Evolutionary conservation across 2,113 vertebrate species (phyloP), one percentile per base, ranked within the genome.

Genomic region (Pitta sordida): DNA sequence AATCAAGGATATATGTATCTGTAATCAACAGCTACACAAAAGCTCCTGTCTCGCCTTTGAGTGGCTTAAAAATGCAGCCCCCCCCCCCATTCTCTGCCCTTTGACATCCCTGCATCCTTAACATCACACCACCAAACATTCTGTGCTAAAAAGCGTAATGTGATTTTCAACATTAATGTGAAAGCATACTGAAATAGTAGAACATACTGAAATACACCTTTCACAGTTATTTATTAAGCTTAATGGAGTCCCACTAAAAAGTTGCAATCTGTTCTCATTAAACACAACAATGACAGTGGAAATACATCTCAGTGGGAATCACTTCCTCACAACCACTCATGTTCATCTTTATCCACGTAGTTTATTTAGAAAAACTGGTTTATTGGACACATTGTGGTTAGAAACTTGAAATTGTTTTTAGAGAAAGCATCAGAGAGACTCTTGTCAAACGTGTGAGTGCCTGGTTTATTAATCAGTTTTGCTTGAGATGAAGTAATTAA

Each of bases 301-400:
- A 77, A 94, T 74, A 22, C 4, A 37, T 44, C 63, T 22, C 29
- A 44, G 11, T 2, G 41, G 11, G 64, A 62, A 36, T 18, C 51
- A 12, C 6, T 29, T 22, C 53, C 41, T 4, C 46, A 53, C 14
- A 53, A 29, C 32, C 12, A 10, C 12, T 41, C 37, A 1, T 3
- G 8, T 17, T 27, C 26, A 24, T 9, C 29, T 67, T 43, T 14
- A 51, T 2, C 29, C 32, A 9, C 0, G 0, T 0, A 4, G 17
- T 4, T 63, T 1, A 9, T 15, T 52, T n/a, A 32, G 58, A 60
- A 83, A 56, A 83, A 30, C 2, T 11, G 26, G 4, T 17, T 76
- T 48, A 15, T 30, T 64, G 9, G 43, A 20, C 91, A 19, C 6
- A 36, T 4, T 2, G 1, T 8, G 15, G 39, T 75, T 36, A 36